Conservation (phyloP, 2,113 vertebrate genomes). For the Rhynchomys soricoides region DNA sequence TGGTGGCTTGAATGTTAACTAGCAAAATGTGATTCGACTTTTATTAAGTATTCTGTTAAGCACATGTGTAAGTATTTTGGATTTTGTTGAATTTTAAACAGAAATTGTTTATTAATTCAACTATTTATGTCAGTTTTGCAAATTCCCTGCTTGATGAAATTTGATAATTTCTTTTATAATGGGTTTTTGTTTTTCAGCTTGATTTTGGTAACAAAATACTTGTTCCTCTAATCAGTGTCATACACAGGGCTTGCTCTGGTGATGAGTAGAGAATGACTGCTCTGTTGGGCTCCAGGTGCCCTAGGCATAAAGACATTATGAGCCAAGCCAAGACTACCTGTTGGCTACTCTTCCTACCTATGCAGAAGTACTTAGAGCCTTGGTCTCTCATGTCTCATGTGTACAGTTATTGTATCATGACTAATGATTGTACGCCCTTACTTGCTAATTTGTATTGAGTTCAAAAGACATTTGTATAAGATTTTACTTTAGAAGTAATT, state of each 20-base stretch:
- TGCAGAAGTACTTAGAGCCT: constrained; percentile 10
- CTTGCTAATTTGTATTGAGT: constrained; percentile 50
- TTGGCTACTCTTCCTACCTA: not conserved
- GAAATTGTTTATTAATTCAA: constrained; percentile 13
- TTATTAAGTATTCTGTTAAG: not conserved
- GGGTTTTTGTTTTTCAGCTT: not conserved
- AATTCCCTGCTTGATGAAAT: not conserved
- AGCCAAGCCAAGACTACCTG: not conserved
- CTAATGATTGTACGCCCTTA: too few relatives aligned
- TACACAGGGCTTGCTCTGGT: not conserved
- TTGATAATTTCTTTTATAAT: not conserved
- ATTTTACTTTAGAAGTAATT: constrained; percentile 62
- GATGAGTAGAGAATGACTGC: not conserved
- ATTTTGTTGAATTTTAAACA: constrained; percentile 7
- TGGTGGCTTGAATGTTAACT: not conserved
- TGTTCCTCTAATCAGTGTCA: not conserved
- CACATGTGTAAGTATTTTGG: not conserved
- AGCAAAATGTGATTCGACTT: constrained; percentile 36
- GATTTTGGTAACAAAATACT: not conserved
- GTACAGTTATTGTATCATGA: constrained; percentile 33
- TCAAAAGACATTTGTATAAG: constrained; percentile 54
- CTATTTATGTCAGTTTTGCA: constrained; percentile 5
- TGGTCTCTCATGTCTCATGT: constrained; percentile 55
- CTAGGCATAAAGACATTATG: not conserved
- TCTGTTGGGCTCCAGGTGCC: not conserved